Conservation (phyloP, 2,113 vertebrate genomes). For the Helogale parvula region DNA sequence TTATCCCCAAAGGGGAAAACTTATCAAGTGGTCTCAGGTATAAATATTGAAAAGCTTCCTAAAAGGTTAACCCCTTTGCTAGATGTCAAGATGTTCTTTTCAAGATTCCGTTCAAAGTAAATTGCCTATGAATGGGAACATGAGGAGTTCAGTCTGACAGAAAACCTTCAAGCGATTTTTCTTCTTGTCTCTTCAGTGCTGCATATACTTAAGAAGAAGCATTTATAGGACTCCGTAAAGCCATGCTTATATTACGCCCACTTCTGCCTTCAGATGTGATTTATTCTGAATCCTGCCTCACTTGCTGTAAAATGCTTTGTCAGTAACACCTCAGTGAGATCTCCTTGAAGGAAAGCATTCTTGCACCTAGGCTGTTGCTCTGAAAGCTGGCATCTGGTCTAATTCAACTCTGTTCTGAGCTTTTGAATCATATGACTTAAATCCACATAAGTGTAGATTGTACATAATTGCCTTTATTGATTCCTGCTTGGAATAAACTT, state of each 20-base stretch:
- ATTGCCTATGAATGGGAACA: conserved; percentile 80
- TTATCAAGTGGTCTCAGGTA: conserved; percentile 69
- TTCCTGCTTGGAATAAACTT: conserved; percentile 82
- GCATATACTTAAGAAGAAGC: conserved; percentile 68
- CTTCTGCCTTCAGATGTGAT: conserved; percentile 74
- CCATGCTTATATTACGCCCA: conserved; percentile 55
- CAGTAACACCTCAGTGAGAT: conserved; percentile 78
- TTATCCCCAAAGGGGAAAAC: conserved; percentile 47
- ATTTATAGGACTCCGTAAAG: conserved; percentile 71
- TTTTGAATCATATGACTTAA: conserved; percentile 81
- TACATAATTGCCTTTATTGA: conserved; percentile 89
- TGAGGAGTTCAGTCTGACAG: conserved; percentile 60
- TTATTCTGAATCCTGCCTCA: conserved; percentile 73
- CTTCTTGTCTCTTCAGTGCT: conserved; percentile 7
- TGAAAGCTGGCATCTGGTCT: conserved; percentile 81
- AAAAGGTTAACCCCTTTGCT: conserved; percentile 80
- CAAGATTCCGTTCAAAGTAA: conserved; percentile 79
- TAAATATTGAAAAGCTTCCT: conserved; percentile 82
- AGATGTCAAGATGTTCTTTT: conserved; percentile 78
- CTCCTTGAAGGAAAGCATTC: conserved; percentile 80
- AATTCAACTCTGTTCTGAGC: conserved; percentile 86
- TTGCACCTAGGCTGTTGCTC: conserved; percentile 76
- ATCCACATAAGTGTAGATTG: conserved; percentile 87
- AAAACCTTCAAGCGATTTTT: conserved; percentile 70
- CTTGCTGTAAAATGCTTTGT: conserved; percentile 63